These are phyloP conservation scores for Trichonephila clavipes DNA, from an alignment of 1,140 invertebrate species.

Conservation along the genomic window DNA sequence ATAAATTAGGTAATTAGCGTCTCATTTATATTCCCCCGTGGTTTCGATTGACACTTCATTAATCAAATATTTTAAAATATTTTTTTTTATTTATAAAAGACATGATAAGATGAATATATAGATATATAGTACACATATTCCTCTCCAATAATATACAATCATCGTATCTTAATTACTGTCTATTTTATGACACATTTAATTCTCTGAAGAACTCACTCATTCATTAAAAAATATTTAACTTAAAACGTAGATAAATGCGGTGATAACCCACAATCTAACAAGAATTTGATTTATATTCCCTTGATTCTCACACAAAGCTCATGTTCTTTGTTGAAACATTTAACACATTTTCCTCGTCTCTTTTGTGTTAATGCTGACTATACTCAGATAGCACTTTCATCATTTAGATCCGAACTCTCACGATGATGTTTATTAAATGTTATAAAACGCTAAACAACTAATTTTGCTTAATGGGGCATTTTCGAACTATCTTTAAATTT, in stretches of 20 bases:
- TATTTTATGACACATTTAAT: neutral
- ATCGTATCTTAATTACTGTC: no score
- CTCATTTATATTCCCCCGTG: no score
- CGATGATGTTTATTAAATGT: conserved; percentile 22
- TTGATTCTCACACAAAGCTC: neutral
- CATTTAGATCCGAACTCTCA: neutral
- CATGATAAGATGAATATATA: no score
- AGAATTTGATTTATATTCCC: neutral
- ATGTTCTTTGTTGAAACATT: neutral
- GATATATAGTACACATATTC: no score
- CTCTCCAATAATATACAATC: no score
- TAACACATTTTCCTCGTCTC: neutral
- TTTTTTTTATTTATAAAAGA: no score
- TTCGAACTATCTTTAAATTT: conserved; percentile 47
- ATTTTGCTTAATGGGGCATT: conserved; percentile 33
- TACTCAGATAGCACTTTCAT: neutral
- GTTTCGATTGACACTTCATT: no score
- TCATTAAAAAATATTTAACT: neutral
- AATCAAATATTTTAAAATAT: no score
- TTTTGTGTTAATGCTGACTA: neutral
- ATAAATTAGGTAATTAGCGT: no score
- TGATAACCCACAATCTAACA: neutral
- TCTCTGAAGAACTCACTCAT: neutral
- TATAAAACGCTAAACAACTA: conserved; percentile 28
- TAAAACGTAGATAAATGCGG: neutral